Conservation (phyloP, 1,140 invertebrate genomes). For the Orussus abietinus region DNA sequence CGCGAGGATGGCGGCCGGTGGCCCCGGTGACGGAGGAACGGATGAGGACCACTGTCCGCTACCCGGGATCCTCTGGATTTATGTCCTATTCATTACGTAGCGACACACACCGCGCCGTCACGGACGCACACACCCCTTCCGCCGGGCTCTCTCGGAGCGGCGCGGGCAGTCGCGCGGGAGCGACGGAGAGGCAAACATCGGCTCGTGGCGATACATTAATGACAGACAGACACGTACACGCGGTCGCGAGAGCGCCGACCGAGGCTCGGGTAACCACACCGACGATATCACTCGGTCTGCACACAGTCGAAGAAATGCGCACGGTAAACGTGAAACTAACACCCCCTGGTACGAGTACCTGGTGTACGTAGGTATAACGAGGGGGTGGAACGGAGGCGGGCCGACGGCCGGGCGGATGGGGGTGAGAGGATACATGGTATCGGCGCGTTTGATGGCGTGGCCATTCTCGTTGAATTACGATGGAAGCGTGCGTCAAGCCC, state of each 20-base stretch:
- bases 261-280: too few species aligned
- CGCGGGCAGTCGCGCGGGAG: too few species aligned
- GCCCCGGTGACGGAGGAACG: too few species aligned
- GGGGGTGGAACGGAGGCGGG: too few species aligned
- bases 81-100: slow-evolving; percentile 44
- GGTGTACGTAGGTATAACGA: slow-evolving; percentile 3
- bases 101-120: slow-evolving; percentile 26
- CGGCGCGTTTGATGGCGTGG: slow-evolving; percentile 34
- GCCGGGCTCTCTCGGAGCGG: slow-evolving; percentile 6
- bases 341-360: slow-evolving; percentile 10
- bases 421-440: slow-evolving; percentile 11
- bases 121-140: slow-evolving; percentile 22
- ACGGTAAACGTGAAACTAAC: too few species aligned
- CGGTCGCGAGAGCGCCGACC: too few species aligned
- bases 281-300: slow-evolving; percentile 5
- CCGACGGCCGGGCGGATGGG: too few species aligned
- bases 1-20: too few species aligned
- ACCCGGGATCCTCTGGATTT: slow-evolving; percentile 30
- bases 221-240: slow-evolving; percentile 25
- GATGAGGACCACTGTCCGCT: slow-evolving; percentile 11
- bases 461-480: slow-evolving; percentile 41
- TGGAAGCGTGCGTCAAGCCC: slow-evolving; percentile 19
- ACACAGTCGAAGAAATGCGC: too few species aligned
- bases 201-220: slow-evolving; percentile 42
- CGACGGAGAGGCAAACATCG: too few species aligned